Conservation (phyloP, 2,888 invertebrate genomes). For the Cepaea hortensis region DNA sequence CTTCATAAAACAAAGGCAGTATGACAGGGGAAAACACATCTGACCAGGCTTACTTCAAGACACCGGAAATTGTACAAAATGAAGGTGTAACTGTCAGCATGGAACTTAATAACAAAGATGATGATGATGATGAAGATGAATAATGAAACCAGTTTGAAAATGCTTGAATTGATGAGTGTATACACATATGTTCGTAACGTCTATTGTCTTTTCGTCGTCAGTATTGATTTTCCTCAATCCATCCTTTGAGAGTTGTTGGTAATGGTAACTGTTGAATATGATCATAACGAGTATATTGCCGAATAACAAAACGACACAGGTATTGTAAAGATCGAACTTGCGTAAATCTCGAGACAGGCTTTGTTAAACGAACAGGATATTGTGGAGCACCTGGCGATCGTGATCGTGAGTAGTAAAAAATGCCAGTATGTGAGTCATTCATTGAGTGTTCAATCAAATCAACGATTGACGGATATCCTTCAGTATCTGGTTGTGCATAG, state of each 20-base stretch:
- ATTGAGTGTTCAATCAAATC: slow-evolving; percentile 86
- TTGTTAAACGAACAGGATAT: slow-evolving; percentile 85
- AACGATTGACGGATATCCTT: slow-evolving; percentile 80
- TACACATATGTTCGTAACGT: background rate
- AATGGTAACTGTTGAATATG: slow-evolving; percentile 85
- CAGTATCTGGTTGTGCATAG: slow-evolving; percentile 76
- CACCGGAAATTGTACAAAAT: slow-evolving; percentile 24
- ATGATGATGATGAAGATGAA: background rate
- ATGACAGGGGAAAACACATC: background rate
- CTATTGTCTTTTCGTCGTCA: slow-evolving; percentile 45
- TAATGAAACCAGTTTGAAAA: background rate
- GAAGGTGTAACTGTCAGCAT: background rate
- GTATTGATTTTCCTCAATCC: slow-evolving; percentile 76
- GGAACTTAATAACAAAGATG: background rate
- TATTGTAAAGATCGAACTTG: slow-evolving; percentile 84
- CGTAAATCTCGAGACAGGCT: slow-evolving; percentile 85
- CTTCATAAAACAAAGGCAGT: background rate
- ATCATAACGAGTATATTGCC: slow-evolving; percentile 82
- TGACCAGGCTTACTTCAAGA: background rate
- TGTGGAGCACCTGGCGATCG: slow-evolving; percentile 83
- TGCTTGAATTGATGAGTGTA: slow-evolving; percentile 1
- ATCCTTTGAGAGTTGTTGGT: slow-evolving; percentile 78
- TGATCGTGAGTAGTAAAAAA: slow-evolving; percentile 85
- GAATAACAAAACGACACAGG: slow-evolving; percentile 85
- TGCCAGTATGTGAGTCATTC: slow-evolving; percentile 83